Conservation (phyloP, 2,113 vertebrate species). For the Prunella himalayana region DNA sequence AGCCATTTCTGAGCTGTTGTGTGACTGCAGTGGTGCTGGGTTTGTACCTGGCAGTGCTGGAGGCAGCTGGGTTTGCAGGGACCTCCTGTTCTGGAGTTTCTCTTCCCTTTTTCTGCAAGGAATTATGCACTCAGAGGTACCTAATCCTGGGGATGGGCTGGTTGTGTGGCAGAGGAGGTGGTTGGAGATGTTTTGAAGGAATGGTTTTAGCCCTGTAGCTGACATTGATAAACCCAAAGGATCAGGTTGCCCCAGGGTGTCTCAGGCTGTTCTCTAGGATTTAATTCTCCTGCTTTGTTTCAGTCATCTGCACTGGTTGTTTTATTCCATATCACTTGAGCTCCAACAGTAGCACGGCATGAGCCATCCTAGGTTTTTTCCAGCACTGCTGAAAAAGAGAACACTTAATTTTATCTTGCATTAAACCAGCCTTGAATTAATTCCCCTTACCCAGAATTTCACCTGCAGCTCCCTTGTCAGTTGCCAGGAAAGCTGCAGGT, state of each 20-base stretch:
- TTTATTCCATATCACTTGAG: background rate
- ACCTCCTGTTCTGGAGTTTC: background rate
- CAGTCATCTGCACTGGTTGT: background rate
- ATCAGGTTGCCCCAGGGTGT: background rate
- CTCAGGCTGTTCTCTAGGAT: background rate
- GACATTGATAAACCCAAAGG: background rate
- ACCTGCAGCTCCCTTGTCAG: background rate
- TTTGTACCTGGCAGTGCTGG: background rate
- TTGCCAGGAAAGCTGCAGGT: background rate
- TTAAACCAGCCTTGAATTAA: background rate
- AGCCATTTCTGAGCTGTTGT: background rate
- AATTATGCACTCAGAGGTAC: fast-evolving
- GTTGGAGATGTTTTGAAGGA: background rate
- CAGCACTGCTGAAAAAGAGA: background rate
- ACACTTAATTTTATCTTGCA: background rate
- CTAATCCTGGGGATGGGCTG: fast-evolving
- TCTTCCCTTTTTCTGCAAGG: background rate
- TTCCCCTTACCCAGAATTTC: background rate
- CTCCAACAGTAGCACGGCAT: background rate
- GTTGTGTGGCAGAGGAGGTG: background rate
- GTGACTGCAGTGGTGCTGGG: background rate
- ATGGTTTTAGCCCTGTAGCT: background rate
- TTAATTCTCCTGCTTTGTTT: background rate
- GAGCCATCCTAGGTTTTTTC: background rate
- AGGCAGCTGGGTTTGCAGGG: background rate